Percentiles rank a stretch among this genome's conserved stretches.
These are phyloP conservation scores for Andrena haemorrhoa DNA, from an alignment of 2,888 invertebrate species.

Conservation along the genomic window DNA sequence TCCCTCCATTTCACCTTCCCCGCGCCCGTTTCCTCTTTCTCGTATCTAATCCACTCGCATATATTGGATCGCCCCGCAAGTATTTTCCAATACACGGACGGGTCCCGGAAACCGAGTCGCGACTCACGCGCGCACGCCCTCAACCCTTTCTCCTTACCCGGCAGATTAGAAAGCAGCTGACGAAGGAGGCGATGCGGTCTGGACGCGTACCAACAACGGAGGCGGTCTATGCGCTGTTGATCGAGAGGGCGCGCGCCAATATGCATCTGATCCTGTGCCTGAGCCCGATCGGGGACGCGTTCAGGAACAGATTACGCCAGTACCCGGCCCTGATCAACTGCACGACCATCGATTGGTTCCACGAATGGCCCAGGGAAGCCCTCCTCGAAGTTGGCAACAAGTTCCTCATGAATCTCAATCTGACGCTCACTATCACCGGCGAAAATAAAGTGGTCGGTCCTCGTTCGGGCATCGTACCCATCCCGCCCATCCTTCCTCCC, in stretches of 20 bases:
- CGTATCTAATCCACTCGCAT: constrained; percentile 14
- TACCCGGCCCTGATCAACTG: constrained; percentile 95
- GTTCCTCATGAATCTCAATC: constrained; percentile 90
- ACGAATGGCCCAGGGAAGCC: constrained; percentile 95
- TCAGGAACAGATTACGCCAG: constrained; percentile 93
- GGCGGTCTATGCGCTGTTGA: constrained; percentile 90
- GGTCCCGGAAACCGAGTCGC: background rate
- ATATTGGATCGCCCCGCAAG: constrained; percentile 7
- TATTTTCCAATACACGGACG: constrained; percentile 8
- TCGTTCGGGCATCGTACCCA: constrained; percentile 19
- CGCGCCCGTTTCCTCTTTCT: constrained; percentile 6
- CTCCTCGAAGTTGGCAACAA: constrained; percentile 95
- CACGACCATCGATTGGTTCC: constrained; percentile 96
- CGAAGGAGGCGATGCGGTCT: constrained; percentile 87
- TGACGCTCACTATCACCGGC: constrained; percentile 90
- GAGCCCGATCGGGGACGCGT: constrained; percentile 95
- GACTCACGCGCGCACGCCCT: background rate
- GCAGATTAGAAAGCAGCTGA: constrained; percentile 88
- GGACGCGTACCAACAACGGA: constrained; percentile 89
- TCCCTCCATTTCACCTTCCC: background rate
- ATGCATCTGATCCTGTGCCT: constrained; percentile 94
- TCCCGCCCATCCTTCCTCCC: background rate
- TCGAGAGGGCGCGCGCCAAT: constrained; percentile 91
- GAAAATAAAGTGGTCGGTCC: constrained; percentile 85
- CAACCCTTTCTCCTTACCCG: background rate